Evolutionary conservation across 2,888 invertebrate genomes (phyloP).

Genomic region (Lamellibrachia columna): DNA sequence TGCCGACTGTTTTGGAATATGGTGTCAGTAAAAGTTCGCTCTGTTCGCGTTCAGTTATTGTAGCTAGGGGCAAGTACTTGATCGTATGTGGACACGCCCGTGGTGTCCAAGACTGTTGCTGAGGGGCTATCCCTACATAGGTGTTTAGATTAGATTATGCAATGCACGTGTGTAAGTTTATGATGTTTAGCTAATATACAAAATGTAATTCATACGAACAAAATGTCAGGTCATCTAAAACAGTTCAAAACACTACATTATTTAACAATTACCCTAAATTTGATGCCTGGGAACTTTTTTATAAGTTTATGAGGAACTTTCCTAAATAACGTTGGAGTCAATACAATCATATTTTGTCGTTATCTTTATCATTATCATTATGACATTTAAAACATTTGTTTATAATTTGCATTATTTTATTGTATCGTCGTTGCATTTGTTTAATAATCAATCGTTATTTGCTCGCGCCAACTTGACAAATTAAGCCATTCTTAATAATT

Average conservation of each 20-base stretch:
- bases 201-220: not conserved
- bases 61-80: not conserved
- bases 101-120: not conserved
- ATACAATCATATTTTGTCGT: not conserved
- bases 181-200: not conserved
- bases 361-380: not conserved
- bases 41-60: not conserved
- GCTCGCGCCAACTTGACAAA: not conserved
- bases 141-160: not conserved
- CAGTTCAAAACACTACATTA: not conserved
- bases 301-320: not conserved
- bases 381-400: not conserved
- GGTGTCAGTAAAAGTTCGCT: not conserved
- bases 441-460: not conserved
- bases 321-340: not conserved
- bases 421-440: not conserved
- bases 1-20: not conserved
- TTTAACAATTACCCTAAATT: not conserved
- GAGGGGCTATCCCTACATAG: not conserved
- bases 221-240: not conserved
- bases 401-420: not conserved
- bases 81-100: not conserved
- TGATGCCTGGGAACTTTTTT: not conserved
- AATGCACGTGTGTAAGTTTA: not conserved
- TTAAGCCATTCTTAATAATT: no score